Evolutionary conservation across 2,113 vertebrate genomes (phyloP), one percentile per base, ranked within the genome.

Genomic region (Bufo bufo): DNA sequence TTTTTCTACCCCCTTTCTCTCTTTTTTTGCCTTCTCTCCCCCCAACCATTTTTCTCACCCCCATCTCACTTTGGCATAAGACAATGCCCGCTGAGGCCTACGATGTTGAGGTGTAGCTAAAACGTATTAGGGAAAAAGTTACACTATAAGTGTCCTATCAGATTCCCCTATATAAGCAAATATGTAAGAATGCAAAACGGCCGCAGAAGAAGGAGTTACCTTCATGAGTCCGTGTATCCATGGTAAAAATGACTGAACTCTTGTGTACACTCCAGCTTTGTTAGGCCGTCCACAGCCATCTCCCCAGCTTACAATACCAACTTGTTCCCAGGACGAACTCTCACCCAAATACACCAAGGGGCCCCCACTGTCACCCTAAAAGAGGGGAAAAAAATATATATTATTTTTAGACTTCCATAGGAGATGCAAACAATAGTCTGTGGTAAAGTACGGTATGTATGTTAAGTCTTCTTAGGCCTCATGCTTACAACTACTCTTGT

Each of bases 221-320:
- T 94, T 89, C 79, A 95, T 91, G 85, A 92, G 90, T 0, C 92
- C 91, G 54, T 93, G 77, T 77, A 96, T 91, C 95, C 95, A 96
- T 91, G 94, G 90, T 0, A 95, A 91, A 92, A 94, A 90, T 17
- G 92, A 83, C 4, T 92, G 92, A 63, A 96, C 91, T 0, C 93
- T 94, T 49, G 86, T 54, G 90, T 96, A 96, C 63, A 96, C 95
- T 0, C 96, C 96, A 2, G 94, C 95, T 16, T 58, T 90, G 17
- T 78, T 13, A 75, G 82, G 11, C 0, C 92, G 90, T 3, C 90
- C 96, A 90, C 95, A 96, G 85, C 96, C 96, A 0, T 92, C 77
- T 0, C 96, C 96, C 95, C 95, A 96, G 87, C 95, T 96, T 84
- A 96, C 95, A 82, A 96, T 93, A 2, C 95, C 96, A 0, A 94